Evolutionary conservation across 2,797 vertebrate species (phyloP).

Genomic region (Ptychobarbus kaznakovi): DNA sequence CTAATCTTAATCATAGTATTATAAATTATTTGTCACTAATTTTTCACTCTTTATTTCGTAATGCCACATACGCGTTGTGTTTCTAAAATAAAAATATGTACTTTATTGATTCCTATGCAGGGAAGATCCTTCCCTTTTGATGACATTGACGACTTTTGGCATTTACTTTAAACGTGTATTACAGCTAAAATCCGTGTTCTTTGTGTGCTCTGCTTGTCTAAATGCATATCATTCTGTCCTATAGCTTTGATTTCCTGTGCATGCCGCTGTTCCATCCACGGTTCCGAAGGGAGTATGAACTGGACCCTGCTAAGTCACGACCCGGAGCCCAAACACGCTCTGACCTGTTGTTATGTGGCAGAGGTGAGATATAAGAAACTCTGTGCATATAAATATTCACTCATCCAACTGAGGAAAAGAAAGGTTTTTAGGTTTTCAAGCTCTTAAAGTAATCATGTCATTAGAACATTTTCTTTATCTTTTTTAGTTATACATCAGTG

Average conservation of each 20-base stretch:
- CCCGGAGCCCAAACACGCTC: constrained; percentile 89
- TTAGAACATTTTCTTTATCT: not conserved
- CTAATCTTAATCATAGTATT: not conserved
- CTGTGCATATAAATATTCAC: not conserved
- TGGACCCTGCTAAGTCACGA: constrained; percentile 85
- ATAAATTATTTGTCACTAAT: not conserved
- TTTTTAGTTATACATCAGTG: not conserved
- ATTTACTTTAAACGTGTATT: not conserved
- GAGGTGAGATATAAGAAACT: constrained; percentile 77
- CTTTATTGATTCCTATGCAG: not conserved
- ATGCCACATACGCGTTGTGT: not conserved
- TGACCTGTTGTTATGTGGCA: constrained; percentile 89
- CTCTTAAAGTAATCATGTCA: not conserved
- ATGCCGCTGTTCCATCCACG: constrained; percentile 93
- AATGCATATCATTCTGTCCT: not conserved
- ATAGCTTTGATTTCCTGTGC: constrained; percentile 94
- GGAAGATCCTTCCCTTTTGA: not conserved
- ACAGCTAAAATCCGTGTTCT: not conserved
- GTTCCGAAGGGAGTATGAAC: constrained; percentile 87
- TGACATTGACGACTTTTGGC: not conserved
- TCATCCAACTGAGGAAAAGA: not conserved
- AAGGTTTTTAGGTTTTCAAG: not conserved
- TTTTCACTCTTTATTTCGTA: not conserved
- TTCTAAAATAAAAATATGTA: not conserved
- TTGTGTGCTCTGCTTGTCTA: not conserved